Conservation (phyloP, 1,140 invertebrate genomes). For the Neodiprion lecontei region DNA sequence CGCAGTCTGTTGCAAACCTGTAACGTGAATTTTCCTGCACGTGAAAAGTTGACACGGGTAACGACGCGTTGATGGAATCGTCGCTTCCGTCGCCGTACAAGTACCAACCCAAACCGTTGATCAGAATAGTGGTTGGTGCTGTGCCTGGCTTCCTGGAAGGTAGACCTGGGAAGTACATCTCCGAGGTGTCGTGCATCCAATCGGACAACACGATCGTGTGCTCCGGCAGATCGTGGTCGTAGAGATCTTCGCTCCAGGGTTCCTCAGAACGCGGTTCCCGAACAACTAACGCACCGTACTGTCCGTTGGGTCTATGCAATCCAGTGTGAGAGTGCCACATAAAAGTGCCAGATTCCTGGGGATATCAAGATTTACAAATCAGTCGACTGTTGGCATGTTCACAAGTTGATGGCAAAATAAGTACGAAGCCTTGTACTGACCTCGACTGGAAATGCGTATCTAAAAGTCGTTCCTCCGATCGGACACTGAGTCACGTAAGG, state of each 20-base stretch:
- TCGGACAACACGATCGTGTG: constrained; percentile 51
- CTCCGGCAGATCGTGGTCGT: constrained; percentile 51
- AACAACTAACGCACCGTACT: constrained; percentile 48
- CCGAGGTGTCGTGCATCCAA: constrained; percentile 39
- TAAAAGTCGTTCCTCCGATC: constrained; percentile 64
- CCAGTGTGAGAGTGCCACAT: constrained; percentile 36
- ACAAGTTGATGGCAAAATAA: too few species aligned
- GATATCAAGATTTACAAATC: neutral
- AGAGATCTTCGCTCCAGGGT: constrained; percentile 33
- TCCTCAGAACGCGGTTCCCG: constrained; percentile 35
- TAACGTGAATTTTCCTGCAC: constrained; percentile 13
- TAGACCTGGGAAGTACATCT: constrained; percentile 42
- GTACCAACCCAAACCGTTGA: constrained; percentile 64
- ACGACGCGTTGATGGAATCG: neutral
- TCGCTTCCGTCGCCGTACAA: constrained; percentile 20
- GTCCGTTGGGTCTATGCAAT: constrained; percentile 49
- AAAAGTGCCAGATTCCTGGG: neutral
- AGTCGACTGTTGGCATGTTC: too few species aligned
- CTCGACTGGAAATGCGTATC: constrained; percentile 61
- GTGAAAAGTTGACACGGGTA: constrained; percentile 18
- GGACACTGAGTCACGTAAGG: constrained; percentile 77
- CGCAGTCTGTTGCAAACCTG: neutral
- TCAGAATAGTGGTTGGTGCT: constrained; percentile 60
- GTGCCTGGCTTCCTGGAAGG: constrained; percentile 31
- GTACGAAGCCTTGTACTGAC: constrained; percentile 38